Evolutionary conservation across 1,140 invertebrate genomes (phyloP), one percentile per base, ranked within the genome.

Genomic region (Sycophaga agraensis): DNA sequence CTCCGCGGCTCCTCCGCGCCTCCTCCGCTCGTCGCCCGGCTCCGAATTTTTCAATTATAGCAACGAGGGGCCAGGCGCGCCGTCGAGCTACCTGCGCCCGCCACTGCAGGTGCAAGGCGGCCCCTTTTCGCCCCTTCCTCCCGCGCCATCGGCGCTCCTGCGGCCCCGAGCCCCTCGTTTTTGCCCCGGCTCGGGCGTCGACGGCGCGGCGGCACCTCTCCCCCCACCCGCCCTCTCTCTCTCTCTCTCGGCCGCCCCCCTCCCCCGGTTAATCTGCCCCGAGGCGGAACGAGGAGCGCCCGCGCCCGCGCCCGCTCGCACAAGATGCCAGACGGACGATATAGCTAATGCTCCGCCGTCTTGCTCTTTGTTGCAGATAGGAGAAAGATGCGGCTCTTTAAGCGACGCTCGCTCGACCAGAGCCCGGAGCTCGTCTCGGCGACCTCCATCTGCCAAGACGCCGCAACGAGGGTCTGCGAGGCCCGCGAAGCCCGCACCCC

Each of bases 381-480:
- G 26, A 66, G 62, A 66, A 72, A 16, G 35, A 84, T 84, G 83
- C 74, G 82, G 65, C 70, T 84, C 42, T 84, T 84, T 66, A 83
- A 81, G 72, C 72, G 82, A 61, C 73, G 81, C 11, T 73, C 75
- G 39, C 78, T 73, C 37, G 80, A 83, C 66, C 82, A 82, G 34
- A 81, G 80, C 68, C 83, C 83, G 0, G 82, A 84, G 66, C 67
- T 84, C 21, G 83, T 84, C n/a, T 84, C 82, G 48, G 77, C 83
- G 1, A 75, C 80, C 8, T 73, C 82, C 2, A 75, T 84, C 55
- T 72, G 74, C 34, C 77, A 79, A 49, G 82, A 84, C 31, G 63
- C 56, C 14, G 39, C 67, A 9, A 35, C 4, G 2, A 45, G 12
- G 14, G 26, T 8, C 46, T 17, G 46, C 28, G 7, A 49, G 24